Evolutionary conservation across 1,140 invertebrate species (phyloP).

Genomic region (silkworm (Bombyx mori)): ASM3026992v2 NC_085120.1:7159501-7160000

Average conservation of each 20-base stretch:
- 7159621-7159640: conserved; percentile 15
- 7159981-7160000: conserved; percentile 17
- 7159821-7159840: conserved; percentile 25
- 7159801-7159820: conserved; percentile 34
- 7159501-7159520: too few species aligned
- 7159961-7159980: conserved; percentile 17
- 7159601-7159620: too few species aligned
- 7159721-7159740: conserved; percentile 24
- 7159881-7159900: conserved; percentile 27
- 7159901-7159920: conserved; percentile 17
- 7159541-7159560: too few species aligned
- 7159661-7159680: conserved; percentile 37
- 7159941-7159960: conserved; percentile 17
- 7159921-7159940: conserved; percentile 34
- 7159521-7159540: too few species aligned
- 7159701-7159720: conserved; percentile 33
- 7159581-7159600: too few species aligned
- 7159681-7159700: conserved; percentile 36
- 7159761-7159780: conserved; percentile 26
- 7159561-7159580: too few species aligned
- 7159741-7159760: conserved; percentile 33
- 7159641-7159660: conserved; percentile 39
- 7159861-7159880: conserved; percentile 25
- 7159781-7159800: conserved; percentile 42
- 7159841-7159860: conserved; percentile 21